Percentiles rank a stretch among this genome's conserved stretches.
phyloP scores from a whole-genome alignment of 2,113 vertebrate genomes.

The Corythoichthys haematopterus region DNA sequence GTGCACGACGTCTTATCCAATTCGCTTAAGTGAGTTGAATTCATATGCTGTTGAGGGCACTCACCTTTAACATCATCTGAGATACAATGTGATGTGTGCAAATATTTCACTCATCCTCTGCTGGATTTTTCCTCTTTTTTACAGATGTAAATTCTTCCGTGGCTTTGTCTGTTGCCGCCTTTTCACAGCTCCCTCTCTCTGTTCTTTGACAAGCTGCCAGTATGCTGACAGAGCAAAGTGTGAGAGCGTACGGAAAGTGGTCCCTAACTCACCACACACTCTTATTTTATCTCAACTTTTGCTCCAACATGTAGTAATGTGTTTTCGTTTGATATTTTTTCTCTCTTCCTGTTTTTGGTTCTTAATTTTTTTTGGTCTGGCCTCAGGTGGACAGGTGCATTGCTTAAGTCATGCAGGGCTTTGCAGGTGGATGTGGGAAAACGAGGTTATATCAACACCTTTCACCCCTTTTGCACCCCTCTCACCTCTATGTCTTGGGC shows the following conservation, averaged over 20 bases:
- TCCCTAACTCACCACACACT: conserved; percentile 53
- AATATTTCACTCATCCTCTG: conserved; percentile 6
- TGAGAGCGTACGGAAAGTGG: conserved; percentile 44
- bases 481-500: conserved; percentile 22
- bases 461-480: conserved; percentile 22
- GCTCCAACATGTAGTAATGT: conserved; percentile 27
- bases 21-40: not conserved
- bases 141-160: conserved; percentile 31
- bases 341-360: not conserved
- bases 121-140: conserved; percentile 3
- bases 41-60: not conserved
- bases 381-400: conserved; percentile 46
- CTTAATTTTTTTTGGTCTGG: conserved; percentile 9
- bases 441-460: conserved; percentile 50
- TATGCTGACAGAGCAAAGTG: conserved; percentile 60
- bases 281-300: conserved; percentile 56
- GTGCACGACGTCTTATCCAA: not conserved
- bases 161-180: conserved; percentile 30
- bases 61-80: conserved; percentile 11
- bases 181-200: conserved; percentile 28
- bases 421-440: conserved; percentile 39
- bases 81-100: not conserved
- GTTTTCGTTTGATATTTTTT: conserved; percentile 8
- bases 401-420: conserved; percentile 29
- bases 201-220: conserved; percentile 52